Percentiles rank a stretch among this genome's conserved stretches.
Conservation (phyloP, 2,797 vertebrate genomes). For the Limnodromus scolopaceus region DNA sequence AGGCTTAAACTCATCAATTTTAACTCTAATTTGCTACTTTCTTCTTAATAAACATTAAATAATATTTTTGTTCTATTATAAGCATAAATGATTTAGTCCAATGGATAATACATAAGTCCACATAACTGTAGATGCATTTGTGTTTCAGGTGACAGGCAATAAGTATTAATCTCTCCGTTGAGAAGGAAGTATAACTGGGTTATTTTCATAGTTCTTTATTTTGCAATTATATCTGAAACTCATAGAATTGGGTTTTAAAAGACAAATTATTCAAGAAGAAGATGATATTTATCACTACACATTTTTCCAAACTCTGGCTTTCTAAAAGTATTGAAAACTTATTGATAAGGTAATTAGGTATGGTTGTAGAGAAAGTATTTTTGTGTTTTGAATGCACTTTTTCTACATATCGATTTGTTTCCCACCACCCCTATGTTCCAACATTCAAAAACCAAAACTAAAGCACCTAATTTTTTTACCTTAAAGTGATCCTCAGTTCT, state of each 20-base stretch:
- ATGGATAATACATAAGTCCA: background rate
- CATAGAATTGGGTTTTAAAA: background rate
- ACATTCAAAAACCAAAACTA: background rate
- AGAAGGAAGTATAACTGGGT: background rate
- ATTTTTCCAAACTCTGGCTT: background rate
- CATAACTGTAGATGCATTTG: background rate
- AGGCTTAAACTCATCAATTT: background rate
- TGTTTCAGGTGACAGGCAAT: background rate
- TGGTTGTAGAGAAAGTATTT: background rate
- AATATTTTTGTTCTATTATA: background rate
- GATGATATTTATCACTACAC: background rate
- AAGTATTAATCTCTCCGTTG: background rate
- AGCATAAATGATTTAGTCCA: background rate
- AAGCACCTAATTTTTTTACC: background rate
- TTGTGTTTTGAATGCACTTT: background rate
- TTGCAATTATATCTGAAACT: background rate
- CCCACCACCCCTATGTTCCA: rapidly evolving
- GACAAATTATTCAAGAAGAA: background rate
- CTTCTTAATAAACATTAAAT: background rate
- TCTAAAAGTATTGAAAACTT: background rate
- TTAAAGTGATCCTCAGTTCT: background rate
- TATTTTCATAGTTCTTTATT: background rate
- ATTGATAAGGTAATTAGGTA: background rate
- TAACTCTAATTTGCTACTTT: background rate
- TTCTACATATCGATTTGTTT: background rate